Conservation (phyloP, 2,888 invertebrate genomes). For the Lampropteryx suffumata region DNA sequence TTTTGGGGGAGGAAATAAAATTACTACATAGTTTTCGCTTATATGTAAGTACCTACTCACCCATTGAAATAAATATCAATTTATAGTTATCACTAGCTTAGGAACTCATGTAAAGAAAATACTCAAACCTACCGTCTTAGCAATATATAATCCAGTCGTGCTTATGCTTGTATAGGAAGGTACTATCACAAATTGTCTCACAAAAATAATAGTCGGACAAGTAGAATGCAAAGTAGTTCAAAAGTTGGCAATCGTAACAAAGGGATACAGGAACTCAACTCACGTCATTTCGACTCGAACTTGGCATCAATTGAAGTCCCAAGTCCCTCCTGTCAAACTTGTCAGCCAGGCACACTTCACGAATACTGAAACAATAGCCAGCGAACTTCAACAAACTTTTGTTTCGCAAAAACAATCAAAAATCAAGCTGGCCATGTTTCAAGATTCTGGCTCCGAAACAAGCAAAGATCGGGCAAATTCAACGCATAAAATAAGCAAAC, state of each 20-base stretch:
- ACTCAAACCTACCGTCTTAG: too few species aligned
- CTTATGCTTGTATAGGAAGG: too few species aligned
- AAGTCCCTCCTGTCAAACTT: constrained; percentile 69
- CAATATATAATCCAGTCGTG: too few species aligned
- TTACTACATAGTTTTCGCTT: too few species aligned
- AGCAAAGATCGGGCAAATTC: constrained; percentile 35
- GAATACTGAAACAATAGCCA: constrained; percentile 62
- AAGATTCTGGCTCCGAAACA: constrained; percentile 42
- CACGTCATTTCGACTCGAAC: constrained; percentile 61
- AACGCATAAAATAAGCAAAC: constrained; percentile 27
- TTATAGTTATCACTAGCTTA: too few species aligned
- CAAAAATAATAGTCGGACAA: neutral
- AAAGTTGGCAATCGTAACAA: constrained; percentile 12
- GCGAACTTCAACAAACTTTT: constrained; percentile 33
- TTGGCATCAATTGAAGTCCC: constrained; percentile 56
- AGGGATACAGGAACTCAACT: constrained; percentile 47
- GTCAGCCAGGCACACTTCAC: constrained; percentile 71
- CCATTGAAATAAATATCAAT: too few species aligned
- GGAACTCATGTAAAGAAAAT: too few species aligned
- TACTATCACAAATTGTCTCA: too few species aligned
- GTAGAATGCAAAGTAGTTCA: constrained; percentile 10
- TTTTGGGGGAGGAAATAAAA: too few species aligned
- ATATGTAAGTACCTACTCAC: too few species aligned
- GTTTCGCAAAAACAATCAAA: constrained; percentile 42
- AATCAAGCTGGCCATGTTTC: constrained; percentile 56